phyloP scores from a whole-genome alignment of 2,888 invertebrate genomes.

The Pachycephus smyrnensis region DNA sequence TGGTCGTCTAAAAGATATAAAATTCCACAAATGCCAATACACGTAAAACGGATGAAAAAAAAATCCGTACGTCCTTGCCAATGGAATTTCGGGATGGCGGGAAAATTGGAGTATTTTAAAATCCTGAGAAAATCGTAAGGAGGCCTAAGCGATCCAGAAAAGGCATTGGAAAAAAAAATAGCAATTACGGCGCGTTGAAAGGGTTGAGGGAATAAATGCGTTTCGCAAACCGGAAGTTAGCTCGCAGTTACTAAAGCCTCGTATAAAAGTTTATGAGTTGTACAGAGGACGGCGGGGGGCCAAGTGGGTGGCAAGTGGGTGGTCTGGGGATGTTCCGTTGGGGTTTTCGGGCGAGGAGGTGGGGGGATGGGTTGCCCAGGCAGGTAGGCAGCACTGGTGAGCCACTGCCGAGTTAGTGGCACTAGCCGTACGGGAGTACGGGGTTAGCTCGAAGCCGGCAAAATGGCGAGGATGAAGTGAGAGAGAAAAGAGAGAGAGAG shows the following conservation, averaged over 20 bases:
- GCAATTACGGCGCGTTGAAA: conserved; percentile 14
- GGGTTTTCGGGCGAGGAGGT: conserved; percentile 41
- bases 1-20: background rate
- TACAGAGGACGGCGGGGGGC: conserved; percentile 25
- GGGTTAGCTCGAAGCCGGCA: conserved; percentile 27
- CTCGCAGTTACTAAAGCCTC: conserved; percentile 58
- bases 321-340: conserved; percentile 32
- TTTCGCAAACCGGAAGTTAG: conserved; percentile 57
- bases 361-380: conserved; percentile 21
- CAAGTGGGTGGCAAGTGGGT: conserved; percentile 45
- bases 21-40: too few species aligned
- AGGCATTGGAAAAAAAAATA: conserved; percentile 10
- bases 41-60: background rate
- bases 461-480: conserved; percentile 18
- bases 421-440: background rate
- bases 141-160: background rate
- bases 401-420: background rate
- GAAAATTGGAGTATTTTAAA: background rate
- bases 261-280: conserved; percentile 62
- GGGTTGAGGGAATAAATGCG: conserved; percentile 40
- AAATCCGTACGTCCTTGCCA: too few species aligned
- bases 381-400: background rate
- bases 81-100: background rate
- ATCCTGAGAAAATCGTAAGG: background rate
- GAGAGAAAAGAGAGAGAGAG: conserved; percentile 15